Conservation (phyloP, 2,113 vertebrate species). For the Rhinoderma darwinii region DNA sequence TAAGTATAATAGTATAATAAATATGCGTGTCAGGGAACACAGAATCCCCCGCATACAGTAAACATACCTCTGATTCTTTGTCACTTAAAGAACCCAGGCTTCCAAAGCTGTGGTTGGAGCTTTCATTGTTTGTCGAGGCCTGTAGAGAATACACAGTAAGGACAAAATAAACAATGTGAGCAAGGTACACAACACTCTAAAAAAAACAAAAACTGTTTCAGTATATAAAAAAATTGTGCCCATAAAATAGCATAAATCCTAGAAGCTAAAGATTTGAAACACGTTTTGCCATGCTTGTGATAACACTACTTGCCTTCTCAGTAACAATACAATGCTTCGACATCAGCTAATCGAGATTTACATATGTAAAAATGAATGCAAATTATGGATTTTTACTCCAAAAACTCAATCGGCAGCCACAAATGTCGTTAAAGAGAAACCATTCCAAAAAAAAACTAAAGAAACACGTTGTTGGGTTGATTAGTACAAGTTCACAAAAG, state of each 20-base stretch:
- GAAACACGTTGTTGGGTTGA: too few relatives aligned
- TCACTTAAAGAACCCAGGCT: constrained; percentile 97
- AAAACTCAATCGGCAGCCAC: too few relatives aligned
- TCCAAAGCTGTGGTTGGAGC: constrained; percentile 99
- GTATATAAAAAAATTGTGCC: neutral
- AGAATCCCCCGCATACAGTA: neutral
- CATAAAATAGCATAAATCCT: neutral
- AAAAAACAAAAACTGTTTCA: neutral
- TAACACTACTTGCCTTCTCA: too few relatives aligned
- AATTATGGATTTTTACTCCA: too few relatives aligned
- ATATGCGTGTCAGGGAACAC: neutral
- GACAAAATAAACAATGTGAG: constrained; percentile 13
- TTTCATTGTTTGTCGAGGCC: constrained; percentile 98
- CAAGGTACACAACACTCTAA: neutral
- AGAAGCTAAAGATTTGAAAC: too few relatives aligned
- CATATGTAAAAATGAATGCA: neutral
- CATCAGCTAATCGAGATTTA: neutral
- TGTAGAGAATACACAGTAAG: constrained; percentile 66
- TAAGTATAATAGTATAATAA: constrained; percentile 7
- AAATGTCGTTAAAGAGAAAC: too few relatives aligned
- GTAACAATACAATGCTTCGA: neutral
- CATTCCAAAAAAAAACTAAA: too few relatives aligned
- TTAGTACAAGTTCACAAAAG: too few relatives aligned
- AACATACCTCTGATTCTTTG: constrained; percentile 95
- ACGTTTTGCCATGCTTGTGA: too few relatives aligned